phyloP scores from a whole-genome alignment of 2,797 vertebrate species.

The Antennarius maculatus region DNA sequence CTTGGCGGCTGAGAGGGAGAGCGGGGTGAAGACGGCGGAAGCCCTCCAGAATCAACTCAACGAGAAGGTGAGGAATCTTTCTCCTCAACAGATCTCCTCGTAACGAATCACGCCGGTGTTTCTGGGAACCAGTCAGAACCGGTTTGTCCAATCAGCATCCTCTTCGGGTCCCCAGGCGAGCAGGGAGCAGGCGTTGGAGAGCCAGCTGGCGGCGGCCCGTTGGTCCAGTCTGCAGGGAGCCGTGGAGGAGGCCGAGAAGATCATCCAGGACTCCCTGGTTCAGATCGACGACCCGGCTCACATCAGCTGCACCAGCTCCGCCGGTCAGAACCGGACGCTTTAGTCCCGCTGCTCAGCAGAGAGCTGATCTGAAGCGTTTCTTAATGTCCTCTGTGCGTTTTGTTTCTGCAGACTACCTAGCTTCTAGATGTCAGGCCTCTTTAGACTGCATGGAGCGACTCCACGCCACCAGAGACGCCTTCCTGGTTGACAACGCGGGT shows the following conservation, averaged over 20 bases:
- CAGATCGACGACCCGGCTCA: slow-evolving; percentile 89
- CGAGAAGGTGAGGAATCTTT: slow-evolving; percentile 79
- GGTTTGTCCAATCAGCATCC: too few species aligned
- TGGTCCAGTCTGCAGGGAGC: slow-evolving; percentile 81
- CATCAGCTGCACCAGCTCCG: slow-evolving; percentile 88
- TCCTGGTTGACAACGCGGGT: slow-evolving; percentile 83
- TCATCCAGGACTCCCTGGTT: slow-evolving; percentile 87
- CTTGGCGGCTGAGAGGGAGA: slow-evolving; percentile 78
- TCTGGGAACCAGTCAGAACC: neutral
- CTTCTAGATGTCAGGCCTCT: slow-evolving; percentile 85
- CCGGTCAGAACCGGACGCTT: slow-evolving; percentile 76
- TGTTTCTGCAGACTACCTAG: slow-evolving; percentile 87
- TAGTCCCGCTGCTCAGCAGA: neutral
- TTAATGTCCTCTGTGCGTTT: too few species aligned
- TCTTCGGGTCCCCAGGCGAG: slow-evolving; percentile 77
- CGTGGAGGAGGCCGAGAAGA: slow-evolving; percentile 81
- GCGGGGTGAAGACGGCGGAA: slow-evolving; percentile 68
- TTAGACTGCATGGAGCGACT: slow-evolving; percentile 84
- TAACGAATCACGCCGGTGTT: neutral
- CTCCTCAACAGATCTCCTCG: neutral
- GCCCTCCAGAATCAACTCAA: slow-evolving; percentile 81
- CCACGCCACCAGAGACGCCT: slow-evolving; percentile 76
- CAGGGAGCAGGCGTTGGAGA: slow-evolving; percentile 76
- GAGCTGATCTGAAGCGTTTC: too few species aligned
- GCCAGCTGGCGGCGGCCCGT: slow-evolving; percentile 77